phyloP scores from a whole-genome alignment of 1,140 invertebrate species.

The Brachionus sp. region DNA sequence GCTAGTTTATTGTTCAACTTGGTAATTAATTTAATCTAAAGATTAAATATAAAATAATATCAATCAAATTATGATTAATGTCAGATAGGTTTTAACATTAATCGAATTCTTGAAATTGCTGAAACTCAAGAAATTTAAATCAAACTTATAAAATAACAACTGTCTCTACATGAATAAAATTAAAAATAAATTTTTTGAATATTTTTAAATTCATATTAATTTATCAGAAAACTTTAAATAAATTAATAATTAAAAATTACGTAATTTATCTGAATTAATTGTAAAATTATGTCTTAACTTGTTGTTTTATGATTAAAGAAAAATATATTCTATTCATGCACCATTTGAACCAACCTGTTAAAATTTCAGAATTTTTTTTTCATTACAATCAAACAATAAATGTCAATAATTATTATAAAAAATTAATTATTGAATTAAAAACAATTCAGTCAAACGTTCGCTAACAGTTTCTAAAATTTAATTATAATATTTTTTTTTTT shows the following conservation, averaged over 20 bases:
- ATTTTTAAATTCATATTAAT: not conserved
- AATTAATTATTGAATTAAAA: not conserved
- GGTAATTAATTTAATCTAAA: not conserved
- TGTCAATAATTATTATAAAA: not conserved
- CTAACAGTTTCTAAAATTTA: not conserved
- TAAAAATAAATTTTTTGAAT: too few species aligned
- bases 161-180: too few species aligned
- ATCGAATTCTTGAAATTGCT: not conserved
- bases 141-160: not conserved
- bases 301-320: not conserved
- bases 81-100: not conserved
- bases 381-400: not conserved
- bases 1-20: not conserved
- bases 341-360: not conserved
- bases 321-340: not conserved
- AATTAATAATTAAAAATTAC: not conserved
- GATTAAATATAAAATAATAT: not conserved
- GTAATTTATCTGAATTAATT: not conserved
- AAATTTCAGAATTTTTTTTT: not conserved
- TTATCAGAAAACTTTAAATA: not conserved
- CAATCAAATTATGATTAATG: not conserved
- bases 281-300: not conserved
- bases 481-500: not conserved
- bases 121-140: not conserved
- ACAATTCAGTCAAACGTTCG: not conserved